Conservation (phyloP, 2,113 vertebrate species). For the Perca fluviatilis region DNA sequence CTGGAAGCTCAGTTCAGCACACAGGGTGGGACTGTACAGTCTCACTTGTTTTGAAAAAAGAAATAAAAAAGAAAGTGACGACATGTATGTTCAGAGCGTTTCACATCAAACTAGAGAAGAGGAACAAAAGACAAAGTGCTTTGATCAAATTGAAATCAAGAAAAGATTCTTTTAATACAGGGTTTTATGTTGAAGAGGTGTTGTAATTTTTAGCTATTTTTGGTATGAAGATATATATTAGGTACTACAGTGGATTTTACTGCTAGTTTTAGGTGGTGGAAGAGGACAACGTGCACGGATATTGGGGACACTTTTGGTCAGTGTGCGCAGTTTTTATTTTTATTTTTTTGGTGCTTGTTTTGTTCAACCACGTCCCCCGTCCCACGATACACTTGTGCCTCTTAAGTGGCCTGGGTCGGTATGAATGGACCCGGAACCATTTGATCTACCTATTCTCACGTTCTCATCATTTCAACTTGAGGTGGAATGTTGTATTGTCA, state of each 20-base stretch:
- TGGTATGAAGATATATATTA: constrained; percentile 82
- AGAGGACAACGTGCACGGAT: constrained; percentile 67
- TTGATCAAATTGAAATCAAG: constrained; percentile 69
- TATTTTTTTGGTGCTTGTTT: background rate
- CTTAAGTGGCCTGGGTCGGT: constrained; percentile 50
- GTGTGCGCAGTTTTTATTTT: constrained; percentile 42
- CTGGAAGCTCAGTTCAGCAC: constrained; percentile 63
- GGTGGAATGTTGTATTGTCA: constrained; percentile 51
- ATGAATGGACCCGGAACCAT: constrained; percentile 48
- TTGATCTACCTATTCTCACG: constrained; percentile 28
- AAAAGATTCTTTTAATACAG: constrained; percentile 79
- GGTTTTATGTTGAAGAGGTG: constrained; percentile 79
- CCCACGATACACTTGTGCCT: constrained; percentile 56
- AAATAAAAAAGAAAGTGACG: background rate
- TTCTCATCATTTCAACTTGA: constrained; percentile 35
- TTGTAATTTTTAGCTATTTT: constrained; percentile 74
- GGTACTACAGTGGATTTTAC: constrained; percentile 81
- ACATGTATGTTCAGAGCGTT: constrained; percentile 44
- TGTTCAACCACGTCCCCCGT: constrained; percentile 15
- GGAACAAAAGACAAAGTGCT: constrained; percentile 64
- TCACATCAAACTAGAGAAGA: constrained; percentile 54
- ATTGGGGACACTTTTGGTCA: constrained; percentile 42
- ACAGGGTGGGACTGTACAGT: constrained; percentile 56
- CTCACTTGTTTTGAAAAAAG: constrained; percentile 39
- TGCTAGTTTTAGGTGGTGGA: constrained; percentile 69